A percentile compares a stretch with the other conserved stretches of the same genome.
Conservation (phyloP, 1,140 invertebrate species). For the Calliphora vicina region DNA sequence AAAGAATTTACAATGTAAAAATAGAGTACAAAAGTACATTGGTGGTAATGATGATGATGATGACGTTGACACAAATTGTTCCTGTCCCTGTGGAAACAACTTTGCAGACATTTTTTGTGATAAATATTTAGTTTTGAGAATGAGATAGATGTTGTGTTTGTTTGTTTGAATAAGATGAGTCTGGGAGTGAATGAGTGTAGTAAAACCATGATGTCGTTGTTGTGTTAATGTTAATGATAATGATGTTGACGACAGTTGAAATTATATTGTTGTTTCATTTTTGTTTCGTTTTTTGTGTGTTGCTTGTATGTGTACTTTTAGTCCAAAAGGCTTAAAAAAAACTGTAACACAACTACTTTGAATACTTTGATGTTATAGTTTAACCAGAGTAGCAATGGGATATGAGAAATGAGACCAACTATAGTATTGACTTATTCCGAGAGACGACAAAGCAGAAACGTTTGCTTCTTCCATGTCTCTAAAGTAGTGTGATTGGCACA, state of each 20-base stretch:
- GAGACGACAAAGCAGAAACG: too few relatives aligned
- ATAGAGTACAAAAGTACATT: not conserved
- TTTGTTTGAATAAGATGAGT: not conserved
- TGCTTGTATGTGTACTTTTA: too few relatives aligned
- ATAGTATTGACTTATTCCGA: too few relatives aligned
- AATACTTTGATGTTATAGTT: not conserved
- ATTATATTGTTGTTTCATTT: not conserved
- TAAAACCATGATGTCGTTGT: not conserved
- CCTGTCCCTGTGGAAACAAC: not conserved
- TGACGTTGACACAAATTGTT: not conserved
- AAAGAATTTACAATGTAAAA: not conserved
- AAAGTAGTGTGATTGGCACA: too few relatives aligned
- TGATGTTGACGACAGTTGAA: slow-evolving; percentile 3
- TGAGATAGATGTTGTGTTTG: not conserved
- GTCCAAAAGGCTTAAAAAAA: not conserved
- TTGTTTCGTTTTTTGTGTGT: not conserved
- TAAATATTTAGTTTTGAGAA: not conserved
- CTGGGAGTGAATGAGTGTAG: not conserved
- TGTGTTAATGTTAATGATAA: slow-evolving; percentile 8
- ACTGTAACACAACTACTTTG: not conserved
- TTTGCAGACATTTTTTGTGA: not conserved
- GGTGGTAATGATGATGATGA: not conserved
- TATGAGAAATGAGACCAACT: not conserved
- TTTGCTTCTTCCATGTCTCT: too few relatives aligned
- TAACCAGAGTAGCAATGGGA: not conserved